phyloP scores from a whole-genome alignment of 1,140 invertebrate species.

The Diorhabda elongata region DNA sequence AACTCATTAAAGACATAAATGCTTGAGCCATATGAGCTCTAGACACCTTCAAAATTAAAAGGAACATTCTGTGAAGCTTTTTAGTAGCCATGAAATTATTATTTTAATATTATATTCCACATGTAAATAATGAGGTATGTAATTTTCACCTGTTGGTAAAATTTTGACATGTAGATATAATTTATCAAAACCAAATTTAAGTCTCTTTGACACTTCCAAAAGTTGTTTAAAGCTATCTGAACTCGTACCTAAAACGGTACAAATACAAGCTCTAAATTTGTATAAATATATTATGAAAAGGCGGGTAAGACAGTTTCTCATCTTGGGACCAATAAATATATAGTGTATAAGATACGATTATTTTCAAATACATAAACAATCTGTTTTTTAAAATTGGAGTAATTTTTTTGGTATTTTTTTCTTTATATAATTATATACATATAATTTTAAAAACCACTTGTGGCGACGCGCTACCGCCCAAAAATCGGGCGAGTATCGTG shows the following conservation, averaged over 20 bases:
- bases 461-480: conserved; percentile 23
- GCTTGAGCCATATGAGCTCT: too few species aligned
- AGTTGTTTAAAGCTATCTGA: neutral
- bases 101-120: too few species aligned
- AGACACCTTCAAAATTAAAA: too few species aligned
- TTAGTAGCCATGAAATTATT: too few species aligned
- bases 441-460: conserved; percentile 47
- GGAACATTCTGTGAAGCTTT: too few species aligned
- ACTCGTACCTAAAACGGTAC: conserved; percentile 32
- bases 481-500: conserved; percentile 31
- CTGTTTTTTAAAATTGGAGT: conserved; percentile 43
- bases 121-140: too few species aligned
- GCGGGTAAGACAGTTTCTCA: conserved; percentile 12
- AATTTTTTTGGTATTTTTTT: conserved; percentile 39
- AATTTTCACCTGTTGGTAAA: too few species aligned
- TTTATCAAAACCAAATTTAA: too few species aligned
- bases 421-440: conserved; percentile 45
- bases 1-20: too few species aligned
- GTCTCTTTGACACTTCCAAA: too few species aligned
- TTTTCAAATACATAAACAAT: conserved; percentile 46
- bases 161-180: too few species aligned
- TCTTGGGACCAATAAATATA: conserved; percentile 33
- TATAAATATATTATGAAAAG: neutral
- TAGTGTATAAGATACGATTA: conserved; percentile 46
- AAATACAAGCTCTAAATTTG: conserved; percentile 10